These are phyloP conservation scores for Poeciliopsis occidentalis DNA, from an alignment of 2,113 vertebrate genomes.

Conservation along the genomic window DNA sequence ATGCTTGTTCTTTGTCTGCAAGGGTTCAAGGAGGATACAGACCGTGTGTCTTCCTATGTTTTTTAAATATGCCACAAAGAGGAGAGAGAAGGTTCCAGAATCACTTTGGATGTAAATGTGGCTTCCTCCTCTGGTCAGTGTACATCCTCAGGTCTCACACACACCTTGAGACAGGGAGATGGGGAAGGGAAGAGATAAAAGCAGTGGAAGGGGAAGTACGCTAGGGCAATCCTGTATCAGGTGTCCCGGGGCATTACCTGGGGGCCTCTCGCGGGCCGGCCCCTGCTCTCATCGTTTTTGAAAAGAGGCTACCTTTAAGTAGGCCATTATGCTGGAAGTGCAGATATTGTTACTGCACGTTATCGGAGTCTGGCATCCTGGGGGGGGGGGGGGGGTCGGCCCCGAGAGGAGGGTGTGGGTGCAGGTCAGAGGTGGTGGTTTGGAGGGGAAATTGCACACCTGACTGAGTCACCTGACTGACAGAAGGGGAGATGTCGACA, in stretches of 20 bases:
- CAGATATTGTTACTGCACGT: slow-evolving; percentile 71
- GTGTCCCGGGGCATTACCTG: slow-evolving; percentile 73
- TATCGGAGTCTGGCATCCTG: slow-evolving; percentile 71
- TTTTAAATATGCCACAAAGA: slow-evolving; percentile 56
- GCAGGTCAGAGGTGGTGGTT: slow-evolving; percentile 25
- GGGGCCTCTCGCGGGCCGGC: slow-evolving; percentile 53
- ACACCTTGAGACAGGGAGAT: slow-evolving; percentile 38
- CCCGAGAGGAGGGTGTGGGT: slow-evolving; percentile 7
- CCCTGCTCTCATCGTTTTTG: slow-evolving; percentile 30
- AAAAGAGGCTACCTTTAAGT: slow-evolving; percentile 74
- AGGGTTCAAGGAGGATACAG: slow-evolving; percentile 18
- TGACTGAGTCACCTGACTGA: slow-evolving; percentile 73
- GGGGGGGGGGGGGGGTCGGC: slow-evolving; percentile 40
- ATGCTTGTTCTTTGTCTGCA: slow-evolving; percentile 20
- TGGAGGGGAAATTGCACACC: slow-evolving; percentile 65
- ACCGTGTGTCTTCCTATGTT: slow-evolving; percentile 56
- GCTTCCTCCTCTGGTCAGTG: slow-evolving; percentile 6
- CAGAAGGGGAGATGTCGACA: slow-evolving; percentile 53
- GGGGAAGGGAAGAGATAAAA: slow-evolving; percentile 47
- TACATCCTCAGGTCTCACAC: slow-evolving; percentile 30
- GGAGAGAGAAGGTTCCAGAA: slow-evolving; percentile 46
- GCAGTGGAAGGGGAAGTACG: slow-evolving; percentile 65
- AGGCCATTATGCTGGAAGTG: slow-evolving; percentile 68
- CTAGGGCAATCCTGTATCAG: slow-evolving; percentile 69
- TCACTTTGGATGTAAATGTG: slow-evolving; percentile 42